These are phyloP conservation scores for Parazoanthus swiftii DNA, from an alignment of 92 coral and sea anemone species.

Conservation along the genomic window DNA sequence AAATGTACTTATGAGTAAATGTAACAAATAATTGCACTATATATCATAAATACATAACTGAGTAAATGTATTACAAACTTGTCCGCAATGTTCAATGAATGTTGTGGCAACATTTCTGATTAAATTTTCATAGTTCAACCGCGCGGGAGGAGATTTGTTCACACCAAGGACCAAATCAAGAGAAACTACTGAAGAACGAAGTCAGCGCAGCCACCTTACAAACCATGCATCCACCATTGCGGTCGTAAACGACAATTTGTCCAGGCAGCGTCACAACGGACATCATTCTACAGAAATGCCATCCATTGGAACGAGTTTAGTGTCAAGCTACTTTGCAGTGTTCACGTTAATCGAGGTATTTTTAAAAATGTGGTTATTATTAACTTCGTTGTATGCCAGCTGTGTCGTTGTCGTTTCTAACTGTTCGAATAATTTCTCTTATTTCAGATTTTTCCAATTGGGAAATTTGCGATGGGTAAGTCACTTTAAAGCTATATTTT, in stretches of 20 bases:
- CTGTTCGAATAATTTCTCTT: neutral
- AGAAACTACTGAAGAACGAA: neutral
- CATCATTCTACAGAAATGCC: neutral
- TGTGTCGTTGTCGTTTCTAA: neutral
- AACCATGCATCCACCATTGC: neutral
- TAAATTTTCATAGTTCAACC: slow-evolving; percentile 36
- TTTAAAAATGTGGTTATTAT: neutral
- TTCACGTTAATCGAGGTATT: slow-evolving; percentile 15
- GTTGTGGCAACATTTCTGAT: slow-evolving; percentile 42
- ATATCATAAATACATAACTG: neutral
- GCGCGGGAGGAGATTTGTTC: slow-evolving; percentile 15
- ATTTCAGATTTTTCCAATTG: slow-evolving; percentile 9
- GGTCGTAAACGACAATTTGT: neutral
- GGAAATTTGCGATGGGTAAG: slow-evolving; percentile 21
- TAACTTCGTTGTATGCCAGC: neutral
- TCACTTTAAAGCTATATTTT: neutral
- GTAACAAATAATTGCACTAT: neutral
- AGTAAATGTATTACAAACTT: neutral
- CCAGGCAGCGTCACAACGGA: neutral
- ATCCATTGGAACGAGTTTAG: neutral
- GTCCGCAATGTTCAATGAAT: slow-evolving; percentile 7
- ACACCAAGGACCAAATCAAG: neutral
- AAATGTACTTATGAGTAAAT: neutral
- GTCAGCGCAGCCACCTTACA: neutral
- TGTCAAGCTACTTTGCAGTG: neutral